Base-by-base conservation (phyloP, 2,888 invertebrate species). In the Steinernema carpocapsae region DNA sequence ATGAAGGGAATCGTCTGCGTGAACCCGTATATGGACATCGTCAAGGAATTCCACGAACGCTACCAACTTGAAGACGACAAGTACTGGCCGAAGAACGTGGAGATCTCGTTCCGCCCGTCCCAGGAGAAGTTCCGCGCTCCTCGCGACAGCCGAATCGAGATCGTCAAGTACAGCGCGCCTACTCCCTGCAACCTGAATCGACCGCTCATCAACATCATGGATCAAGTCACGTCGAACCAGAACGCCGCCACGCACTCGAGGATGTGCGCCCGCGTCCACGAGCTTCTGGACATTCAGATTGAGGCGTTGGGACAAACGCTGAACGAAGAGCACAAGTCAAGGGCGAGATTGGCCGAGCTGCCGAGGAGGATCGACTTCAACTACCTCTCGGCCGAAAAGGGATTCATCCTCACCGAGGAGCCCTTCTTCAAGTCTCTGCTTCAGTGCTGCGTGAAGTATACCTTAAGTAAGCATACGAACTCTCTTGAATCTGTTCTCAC, bases 161-260 rank as follows among this genome's bases (percentile, higher is more conserved):
- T 87, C 26, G 87, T 87, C 37, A 87, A 87, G 74, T 79, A 80
- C 70, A 82, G 83, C 37, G 79, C 82, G 10, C 87, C 87, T 1
- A 81, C 82, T 32, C 79, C 83, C 3, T 81, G 87, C 6, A 77
- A 82, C 45, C 81, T 88, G 56, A 88, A 88, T 78, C 85, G 86
- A 71, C 88, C 88, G 24, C 84, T 87, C 56, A 88, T 88, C 76
- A 86, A 86, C 76, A 83, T 88, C 72, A 77, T 88, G 72, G 87
- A 87, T 75, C 87, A 87, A 76, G 85, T 86, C 12, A 48, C 71
- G n/a, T 22, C 51, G 1, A 71, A 24, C 42, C 71, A 71, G 29
- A 71, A 71, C 19, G 43, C 22, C 3, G 24, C 29, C 17, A 71
- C 71, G 10, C 46, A 71, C 29, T 24, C 32, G 12, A 24, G 71